Percentiles rank a stretch among this genome's conserved stretches.
phyloP scores from a whole-genome alignment of 2,113 vertebrate genomes.

The Megaptera novaeangliae region DNA sequence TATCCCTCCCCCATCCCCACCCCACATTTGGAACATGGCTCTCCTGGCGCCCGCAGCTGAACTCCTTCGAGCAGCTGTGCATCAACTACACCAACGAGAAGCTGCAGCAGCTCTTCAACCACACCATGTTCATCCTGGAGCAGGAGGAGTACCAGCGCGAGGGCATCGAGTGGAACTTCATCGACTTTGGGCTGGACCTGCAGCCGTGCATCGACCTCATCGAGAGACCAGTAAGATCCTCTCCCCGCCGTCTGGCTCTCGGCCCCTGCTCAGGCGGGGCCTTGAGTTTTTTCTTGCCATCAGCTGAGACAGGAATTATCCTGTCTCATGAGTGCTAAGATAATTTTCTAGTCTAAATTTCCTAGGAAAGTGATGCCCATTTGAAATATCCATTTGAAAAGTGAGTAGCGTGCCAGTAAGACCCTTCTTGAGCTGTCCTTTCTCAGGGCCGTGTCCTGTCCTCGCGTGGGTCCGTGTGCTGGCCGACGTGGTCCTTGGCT shows the following conservation, averaged over 20 bases:
- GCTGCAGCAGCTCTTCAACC: slow-evolving; percentile 99
- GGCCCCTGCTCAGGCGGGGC: accelerated
- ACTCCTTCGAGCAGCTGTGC: slow-evolving; percentile 98
- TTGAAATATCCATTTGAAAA: not conserved
- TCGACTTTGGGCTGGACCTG: slow-evolving; percentile 97
- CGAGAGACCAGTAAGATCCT: slow-evolving; percentile 89
- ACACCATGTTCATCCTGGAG: slow-evolving; percentile 99
- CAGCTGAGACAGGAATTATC: not conserved
- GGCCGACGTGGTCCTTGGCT: not conserved
- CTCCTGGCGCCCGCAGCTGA: slow-evolving; percentile 82
- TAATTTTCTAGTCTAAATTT: not conserved
- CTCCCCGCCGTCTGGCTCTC: accelerated
- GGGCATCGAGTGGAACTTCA: slow-evolving; percentile 99
- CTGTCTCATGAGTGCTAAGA: not conserved
- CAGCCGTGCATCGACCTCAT: slow-evolving; percentile 98
- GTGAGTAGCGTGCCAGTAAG: not conserved
- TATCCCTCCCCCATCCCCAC: not conserved
- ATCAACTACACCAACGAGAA: slow-evolving; percentile 99
- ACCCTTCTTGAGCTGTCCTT: not conserved
- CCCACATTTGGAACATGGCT: not conserved
- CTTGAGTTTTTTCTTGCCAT: not conserved
- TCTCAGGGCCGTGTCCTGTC: not conserved
- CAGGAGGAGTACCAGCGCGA: slow-evolving; percentile 98
- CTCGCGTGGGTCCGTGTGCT: accelerated
- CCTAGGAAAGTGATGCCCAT: not conserved